Conservation (phyloP, 1,140 invertebrate genomes). For the Mesaphorura yosii region DNA sequence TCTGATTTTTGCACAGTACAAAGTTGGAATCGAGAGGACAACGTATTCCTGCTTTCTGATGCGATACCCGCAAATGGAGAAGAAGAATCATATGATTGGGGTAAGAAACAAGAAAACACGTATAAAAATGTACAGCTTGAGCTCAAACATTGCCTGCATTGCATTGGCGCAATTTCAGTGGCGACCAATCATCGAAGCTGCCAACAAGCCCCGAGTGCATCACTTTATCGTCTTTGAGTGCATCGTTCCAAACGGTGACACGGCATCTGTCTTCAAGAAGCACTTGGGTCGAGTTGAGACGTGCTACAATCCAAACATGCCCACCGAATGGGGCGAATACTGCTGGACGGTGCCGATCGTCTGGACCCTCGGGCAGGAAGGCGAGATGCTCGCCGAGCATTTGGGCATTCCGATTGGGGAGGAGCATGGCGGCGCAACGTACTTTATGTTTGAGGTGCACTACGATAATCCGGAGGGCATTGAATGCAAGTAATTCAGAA, state of each 20-base stretch:
- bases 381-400: constrained; percentile 55
- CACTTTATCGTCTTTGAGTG: constrained; percentile 79
- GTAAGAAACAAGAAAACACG: constrained; percentile 34
- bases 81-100: constrained; percentile 69
- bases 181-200: constrained; percentile 45
- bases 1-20: too few relatives aligned
- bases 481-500: constrained; percentile 39
- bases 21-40: too few relatives aligned
- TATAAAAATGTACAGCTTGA: constrained; percentile 3
- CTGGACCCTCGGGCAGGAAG: constrained; percentile 68
- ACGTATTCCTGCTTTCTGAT: constrained; percentile 81
- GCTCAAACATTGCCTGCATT: background rate
- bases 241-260: constrained; percentile 35
- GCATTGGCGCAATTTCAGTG: constrained; percentile 45
- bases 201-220: constrained; percentile 51
- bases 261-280: constrained; percentile 36
- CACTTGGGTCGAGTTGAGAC: constrained; percentile 54
- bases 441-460: constrained; percentile 80
- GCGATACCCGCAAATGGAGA: constrained; percentile 51
- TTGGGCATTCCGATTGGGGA: constrained; percentile 68
- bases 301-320: constrained; percentile 56
- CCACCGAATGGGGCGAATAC: constrained; percentile 54
- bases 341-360: constrained; percentile 65
- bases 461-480: constrained; percentile 64
- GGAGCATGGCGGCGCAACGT: constrained; percentile 50